Evolutionary conservation across 2,113 vertebrate species (phyloP).

Genomic region (Larimichthys crocea): DNA sequence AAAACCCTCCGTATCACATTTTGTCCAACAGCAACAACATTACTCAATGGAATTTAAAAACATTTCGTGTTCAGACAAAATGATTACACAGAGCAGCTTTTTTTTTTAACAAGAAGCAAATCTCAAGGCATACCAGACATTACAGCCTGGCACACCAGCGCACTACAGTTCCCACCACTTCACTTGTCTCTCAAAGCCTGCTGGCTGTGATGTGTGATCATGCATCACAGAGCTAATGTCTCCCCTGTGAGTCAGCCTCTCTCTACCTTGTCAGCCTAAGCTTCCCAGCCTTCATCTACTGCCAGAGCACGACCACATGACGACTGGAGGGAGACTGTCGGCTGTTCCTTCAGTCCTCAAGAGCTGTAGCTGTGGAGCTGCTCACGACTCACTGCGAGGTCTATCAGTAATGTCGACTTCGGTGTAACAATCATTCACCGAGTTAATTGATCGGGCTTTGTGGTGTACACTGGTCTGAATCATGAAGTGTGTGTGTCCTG

Average conservation of each 20-base stretch:
- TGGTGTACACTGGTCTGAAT: not conserved
- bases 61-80: constrained; percentile 26
- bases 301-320: constrained; percentile 63
- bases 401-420: not conserved
- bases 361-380: constrained; percentile 7
- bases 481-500: not conserved
- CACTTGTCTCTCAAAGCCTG: constrained; percentile 52
- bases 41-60: constrained; percentile 1
- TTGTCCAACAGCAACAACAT: not conserved
- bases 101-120: constrained; percentile 19
- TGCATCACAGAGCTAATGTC: constrained; percentile 75
- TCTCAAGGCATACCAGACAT: constrained; percentile 40
- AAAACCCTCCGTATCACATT: not conserved
- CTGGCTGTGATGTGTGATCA: constrained; percentile 71
- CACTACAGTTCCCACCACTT: constrained; percentile 56
- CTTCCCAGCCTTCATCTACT: constrained; percentile 68
- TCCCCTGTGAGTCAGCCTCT: constrained; percentile 78
- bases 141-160: constrained; percentile 51
- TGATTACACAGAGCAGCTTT: constrained; percentile 15
- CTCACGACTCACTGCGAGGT: constrained; percentile 25
- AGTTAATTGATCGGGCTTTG: constrained; percentile 23
- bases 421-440: not conserved
- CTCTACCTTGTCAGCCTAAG: constrained; percentile 68
- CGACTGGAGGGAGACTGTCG: constrained; percentile 42
- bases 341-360: constrained; percentile 42